A percentile compares a stretch with the other conserved stretches of the same genome.
Evolutionary conservation across 2,888 invertebrate species (phyloP).

Genomic region (Pantelozetes paolii): DNA sequence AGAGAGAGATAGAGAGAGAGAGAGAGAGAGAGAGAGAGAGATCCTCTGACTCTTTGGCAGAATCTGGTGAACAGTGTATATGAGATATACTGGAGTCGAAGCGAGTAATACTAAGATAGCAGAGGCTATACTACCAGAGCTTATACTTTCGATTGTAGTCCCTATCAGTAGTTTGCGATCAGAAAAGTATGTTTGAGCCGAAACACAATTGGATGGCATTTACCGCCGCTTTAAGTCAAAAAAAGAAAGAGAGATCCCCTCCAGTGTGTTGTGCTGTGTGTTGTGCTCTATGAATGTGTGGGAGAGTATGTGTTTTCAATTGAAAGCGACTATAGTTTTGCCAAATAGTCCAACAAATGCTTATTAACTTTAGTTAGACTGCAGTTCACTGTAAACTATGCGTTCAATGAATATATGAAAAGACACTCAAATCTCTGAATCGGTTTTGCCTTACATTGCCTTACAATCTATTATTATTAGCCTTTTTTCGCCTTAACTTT

Average conservation of each 20-base stretch:
- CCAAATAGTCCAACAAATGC: conserved; percentile 12
- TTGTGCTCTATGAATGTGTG: not conserved
- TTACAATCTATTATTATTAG: conserved; percentile 32
- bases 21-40: too few relatives aligned
- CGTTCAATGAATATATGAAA: conserved; percentile 8
- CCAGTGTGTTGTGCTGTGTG: not conserved
- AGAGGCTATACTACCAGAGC: not conserved
- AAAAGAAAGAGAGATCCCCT: conserved; percentile 32
- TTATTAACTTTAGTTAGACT: conserved; percentile 25
- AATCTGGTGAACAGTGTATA: not conserved
- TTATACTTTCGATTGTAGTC: not conserved
- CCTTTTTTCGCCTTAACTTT: conserved; percentile 25
- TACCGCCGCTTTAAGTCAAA: conserved; percentile 34
- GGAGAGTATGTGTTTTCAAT: not conserved
- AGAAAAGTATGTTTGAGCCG: not conserved
- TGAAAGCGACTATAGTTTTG: not conserved
- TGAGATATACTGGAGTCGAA: not conserved
- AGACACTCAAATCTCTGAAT: conserved; percentile 3
- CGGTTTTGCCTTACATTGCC: conserved; percentile 13
- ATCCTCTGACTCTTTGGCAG: not conserved
- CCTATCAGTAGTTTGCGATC: conserved; percentile 34
- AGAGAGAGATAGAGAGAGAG: too few relatives aligned
- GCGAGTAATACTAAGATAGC: not conserved
- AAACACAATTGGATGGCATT: conserved; percentile 29
- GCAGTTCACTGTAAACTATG: not conserved